Base-by-base conservation (phyloP, 30 jellyfish, hydroid and myxozoan species). In the Aurelia sp. region DNA sequence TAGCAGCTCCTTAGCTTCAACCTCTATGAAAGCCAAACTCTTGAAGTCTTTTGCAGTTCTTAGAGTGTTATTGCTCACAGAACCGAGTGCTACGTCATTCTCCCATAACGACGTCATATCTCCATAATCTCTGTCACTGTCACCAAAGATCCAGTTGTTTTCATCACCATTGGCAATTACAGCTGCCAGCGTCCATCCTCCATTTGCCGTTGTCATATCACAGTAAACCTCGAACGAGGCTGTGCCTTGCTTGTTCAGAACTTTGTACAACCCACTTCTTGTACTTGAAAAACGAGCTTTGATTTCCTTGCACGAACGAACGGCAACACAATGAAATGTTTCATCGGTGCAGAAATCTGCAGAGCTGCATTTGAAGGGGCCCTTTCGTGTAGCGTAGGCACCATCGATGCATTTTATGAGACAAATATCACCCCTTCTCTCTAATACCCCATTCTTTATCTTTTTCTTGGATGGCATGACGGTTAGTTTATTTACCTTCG, bases 161-260 rank as follows among this genome's bases (percentile, higher is more conserved):
- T 47, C 40, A 47, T 86, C 95, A 37, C 95, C 95, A 66, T 86
- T 86, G 75, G 95, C 95, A 74, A 86, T 50, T 3, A 73, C 89
- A 10, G 95, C 95, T 3, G 85, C 85, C 48, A 86, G 89, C 12
- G 95, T 75, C 95, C 95, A 86, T 78, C 95, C 95, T 48, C 95
- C 95, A 13, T 71, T 71, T 21, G 76, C 95, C 17, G 89, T 63
- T 17, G 27, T 18, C 95, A 86, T 86, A 85, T 86, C 95, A 73
- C 95, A 86, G 67, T 18, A 86, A n/a, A 76, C 95, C 5, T 74
- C 80, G 61, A 74, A 86, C 13, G 78, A 40, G 12, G 44, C 30
- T 3, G 84, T 6, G 4, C 72, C 85, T 17, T 35, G 79, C 21
- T 40, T 16, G 31, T 47, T 51, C 37, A 33, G 13, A n/a, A 86